Percentiles rank a stretch among this genome's conserved stretches.
Evolutionary conservation across 2,888 invertebrate genomes (phyloP).

Genomic region (Oeneis ivallda): DNA sequence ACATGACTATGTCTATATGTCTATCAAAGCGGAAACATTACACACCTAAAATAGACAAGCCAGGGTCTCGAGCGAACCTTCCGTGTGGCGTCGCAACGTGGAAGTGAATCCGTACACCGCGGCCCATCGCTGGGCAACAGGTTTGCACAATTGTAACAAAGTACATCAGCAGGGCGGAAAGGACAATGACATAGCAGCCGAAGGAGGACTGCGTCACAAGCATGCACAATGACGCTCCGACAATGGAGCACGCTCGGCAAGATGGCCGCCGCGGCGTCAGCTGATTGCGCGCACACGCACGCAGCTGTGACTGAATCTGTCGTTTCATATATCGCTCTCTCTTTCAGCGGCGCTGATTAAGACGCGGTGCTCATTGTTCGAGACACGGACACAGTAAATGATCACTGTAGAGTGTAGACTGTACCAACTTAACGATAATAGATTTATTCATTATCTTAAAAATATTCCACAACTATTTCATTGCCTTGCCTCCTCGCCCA

Average conservation of each 20-base stretch:
- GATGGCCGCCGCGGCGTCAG: constrained; percentile 77
- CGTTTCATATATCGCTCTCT: constrained; percentile 62
- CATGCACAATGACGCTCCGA: constrained; percentile 72
- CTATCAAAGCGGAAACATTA: constrained; percentile 61
- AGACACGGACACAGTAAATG: constrained; percentile 25
- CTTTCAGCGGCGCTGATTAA: constrained; percentile 46
- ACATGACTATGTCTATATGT: constrained; percentile 36
- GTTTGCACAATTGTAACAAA: constrained; percentile 52
- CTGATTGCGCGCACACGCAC: constrained; percentile 76
- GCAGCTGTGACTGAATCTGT: constrained; percentile 59
- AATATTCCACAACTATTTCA: constrained; percentile 2
- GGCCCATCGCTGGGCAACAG: constrained; percentile 41
- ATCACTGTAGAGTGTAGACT: constrained; percentile 15
- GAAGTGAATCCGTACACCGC: constrained; percentile 46
- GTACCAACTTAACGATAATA: constrained; percentile 12
- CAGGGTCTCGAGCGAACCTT: constrained; percentile 67
- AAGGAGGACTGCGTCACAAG: constrained; percentile 69
- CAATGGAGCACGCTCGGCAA: constrained; percentile 71
- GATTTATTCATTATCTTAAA: constrained; percentile 3
- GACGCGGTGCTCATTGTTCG: constrained; percentile 31
- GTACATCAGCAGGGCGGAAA: constrained; percentile 50
- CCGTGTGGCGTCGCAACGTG: constrained; percentile 63
- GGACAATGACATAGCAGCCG: constrained; percentile 75
- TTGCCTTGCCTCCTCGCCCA: neutral
- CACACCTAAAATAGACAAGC: constrained; percentile 71